Base-by-base conservation (phyloP, 2,888 invertebrate species). In the Cylloceria caligata region DNA sequence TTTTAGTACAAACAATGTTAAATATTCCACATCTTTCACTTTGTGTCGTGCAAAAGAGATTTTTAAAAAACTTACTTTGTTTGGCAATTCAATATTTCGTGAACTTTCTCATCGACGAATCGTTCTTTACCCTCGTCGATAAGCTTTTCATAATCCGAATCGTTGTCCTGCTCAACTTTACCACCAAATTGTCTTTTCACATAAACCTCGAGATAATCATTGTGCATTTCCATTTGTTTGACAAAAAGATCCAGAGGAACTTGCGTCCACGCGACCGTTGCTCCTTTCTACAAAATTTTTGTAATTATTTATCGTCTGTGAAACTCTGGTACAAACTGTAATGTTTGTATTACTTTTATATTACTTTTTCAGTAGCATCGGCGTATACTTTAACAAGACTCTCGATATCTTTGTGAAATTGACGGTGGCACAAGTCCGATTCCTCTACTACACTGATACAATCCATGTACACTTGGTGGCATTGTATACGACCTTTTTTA, bases 221-320 rank as follows among this genome's bases (percentile, higher is more conserved):
- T 88, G 39, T 92, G 90, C 11, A 90, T 85, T 77, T 92, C 89
- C 55, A 91, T 84, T 75, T 91, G 90, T 78, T 90, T 92, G 30
- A 88, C 85, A 47, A 90, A 91, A 11, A 87, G 79, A 62, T 92
- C 89, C 11, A 91, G 74, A 36, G 92, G 91, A 85, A 92, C 86
- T 85, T 92, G 91, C 1, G 89, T 89, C 92, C 92, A 92, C 2
- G 89, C 75, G n/a, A 89, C 83, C n/a, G 87, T 81, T 6, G 81
- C 49, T 27, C 86, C 88, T 88, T 90, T 90, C 92, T 92, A 64
- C 19, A 74, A 62, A 73, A 30, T 36, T 16, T 27, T 30, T n/a
- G 27, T 24, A n/a, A 30, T 27, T 21, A 57, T 34, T 60, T 21
- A 13, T 19, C 19, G 9, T 19, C 42, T 3, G 21, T 11, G 52